Conservation (phyloP, 2,797 vertebrate species). For the Onychomys arenicola region DNA sequence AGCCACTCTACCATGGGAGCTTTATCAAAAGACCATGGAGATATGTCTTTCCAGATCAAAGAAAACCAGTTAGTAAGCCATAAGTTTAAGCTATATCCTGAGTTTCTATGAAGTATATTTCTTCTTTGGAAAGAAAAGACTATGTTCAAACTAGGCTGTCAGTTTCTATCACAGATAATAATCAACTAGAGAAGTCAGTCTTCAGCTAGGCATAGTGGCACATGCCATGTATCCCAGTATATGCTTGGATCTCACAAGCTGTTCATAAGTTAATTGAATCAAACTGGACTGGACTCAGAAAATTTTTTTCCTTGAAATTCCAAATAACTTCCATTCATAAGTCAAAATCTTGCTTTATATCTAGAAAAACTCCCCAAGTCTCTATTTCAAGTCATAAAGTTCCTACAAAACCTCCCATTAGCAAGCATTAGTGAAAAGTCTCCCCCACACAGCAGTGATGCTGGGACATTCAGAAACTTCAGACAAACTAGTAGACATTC, state of each 20-base stretch:
- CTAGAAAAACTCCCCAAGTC: not conserved
- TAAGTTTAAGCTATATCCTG: not conserved
- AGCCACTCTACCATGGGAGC: not conserved
- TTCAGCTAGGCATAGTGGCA: not conserved
- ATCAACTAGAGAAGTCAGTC: not conserved
- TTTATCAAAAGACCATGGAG: not conserved
- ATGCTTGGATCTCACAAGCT: not conserved
- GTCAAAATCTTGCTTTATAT: not conserved
- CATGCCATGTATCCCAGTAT: not conserved
- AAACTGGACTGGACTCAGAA: not conserved
- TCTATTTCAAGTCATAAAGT: slow-evolving; percentile 6
- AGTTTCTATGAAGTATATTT: not conserved
- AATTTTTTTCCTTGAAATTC: not conserved
- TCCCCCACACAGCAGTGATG: not conserved
- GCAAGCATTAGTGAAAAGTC: not conserved
- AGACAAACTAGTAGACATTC: not conserved
- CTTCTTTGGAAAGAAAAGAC: not conserved
- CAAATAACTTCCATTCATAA: slow-evolving; percentile 17
- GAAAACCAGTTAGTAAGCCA: not conserved
- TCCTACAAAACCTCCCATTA: not conserved
- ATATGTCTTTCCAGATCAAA: not conserved
- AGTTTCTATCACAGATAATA: not conserved
- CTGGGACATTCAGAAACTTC: not conserved
- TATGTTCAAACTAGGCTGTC: not conserved
- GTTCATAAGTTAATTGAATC: not conserved